Percentiles rank a stretch among this genome's conserved stretches.
Conservation (phyloP, 2,797 vertebrate species). For the Limnodromus scolopaceus region DNA sequence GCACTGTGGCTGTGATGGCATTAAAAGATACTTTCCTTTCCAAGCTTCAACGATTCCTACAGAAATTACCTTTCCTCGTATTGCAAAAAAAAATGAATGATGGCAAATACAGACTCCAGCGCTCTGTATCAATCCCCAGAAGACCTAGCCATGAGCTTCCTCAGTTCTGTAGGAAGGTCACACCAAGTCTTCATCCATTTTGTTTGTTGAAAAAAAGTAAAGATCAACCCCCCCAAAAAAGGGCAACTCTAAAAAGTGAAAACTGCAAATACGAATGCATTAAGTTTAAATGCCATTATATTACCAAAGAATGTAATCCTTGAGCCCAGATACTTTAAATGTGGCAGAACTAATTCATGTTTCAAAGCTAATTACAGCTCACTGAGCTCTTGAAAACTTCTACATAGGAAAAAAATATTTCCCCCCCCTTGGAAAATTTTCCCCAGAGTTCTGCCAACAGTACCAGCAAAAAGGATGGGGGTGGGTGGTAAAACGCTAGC, state of each 20-base stretch:
- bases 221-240: neutral
- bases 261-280: neutral
- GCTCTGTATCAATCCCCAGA: accelerated
- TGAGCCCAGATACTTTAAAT: neutral
- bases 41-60: neutral
- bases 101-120: neutral
- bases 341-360: neutral
- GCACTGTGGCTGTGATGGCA: neutral
- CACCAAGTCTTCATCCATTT: neutral
- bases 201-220: neutral
- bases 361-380: neutral
- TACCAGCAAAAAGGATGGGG: neutral
- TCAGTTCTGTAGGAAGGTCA: neutral
- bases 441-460: neutral
- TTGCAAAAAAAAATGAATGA: neutral
- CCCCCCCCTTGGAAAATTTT: neutral
- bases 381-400: neutral
- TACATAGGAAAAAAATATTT: neutral
- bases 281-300: neutral
- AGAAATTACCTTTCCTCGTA: neutral
- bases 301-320: neutral
- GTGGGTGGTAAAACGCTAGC: neutral
- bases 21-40: neutral
- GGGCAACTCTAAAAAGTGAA: neutral
- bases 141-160: neutral